Conservation (phyloP, 2,888 invertebrate species). For the Deilephila elpenor region DNA sequence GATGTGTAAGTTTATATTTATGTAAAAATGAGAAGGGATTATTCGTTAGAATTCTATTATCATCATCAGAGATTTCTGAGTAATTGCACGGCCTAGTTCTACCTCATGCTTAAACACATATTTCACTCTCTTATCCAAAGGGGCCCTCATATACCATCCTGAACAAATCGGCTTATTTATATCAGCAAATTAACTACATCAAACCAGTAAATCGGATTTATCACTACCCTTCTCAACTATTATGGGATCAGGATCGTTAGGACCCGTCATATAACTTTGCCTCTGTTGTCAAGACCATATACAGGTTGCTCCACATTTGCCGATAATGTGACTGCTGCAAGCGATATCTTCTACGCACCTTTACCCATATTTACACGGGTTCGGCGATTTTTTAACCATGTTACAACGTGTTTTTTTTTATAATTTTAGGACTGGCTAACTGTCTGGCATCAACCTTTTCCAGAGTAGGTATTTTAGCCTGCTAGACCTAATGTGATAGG, state of each 20-base stretch:
- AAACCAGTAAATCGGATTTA: not conserved
- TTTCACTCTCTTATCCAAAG: not conserved
- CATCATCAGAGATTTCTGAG: too few species aligned
- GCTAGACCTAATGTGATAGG: too few species aligned
- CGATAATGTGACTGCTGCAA: not conserved
- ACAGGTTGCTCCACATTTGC: conserved; percentile 10
- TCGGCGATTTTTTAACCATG: too few species aligned
- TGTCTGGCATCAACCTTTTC: too few species aligned
- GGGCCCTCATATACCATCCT: not conserved
- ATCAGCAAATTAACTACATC: not conserved
- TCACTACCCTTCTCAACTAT: not conserved
- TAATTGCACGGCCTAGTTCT: too few species aligned
- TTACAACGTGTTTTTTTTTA: too few species aligned
- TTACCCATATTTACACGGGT: not conserved
- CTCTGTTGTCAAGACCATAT: not conserved
- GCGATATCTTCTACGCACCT: too few species aligned
- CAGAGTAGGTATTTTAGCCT: too few species aligned
- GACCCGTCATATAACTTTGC: not conserved
- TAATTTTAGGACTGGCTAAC: too few species aligned
- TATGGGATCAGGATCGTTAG: not conserved
- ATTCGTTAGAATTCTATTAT: too few species aligned
- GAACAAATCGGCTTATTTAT: not conserved
- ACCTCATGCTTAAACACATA: not conserved
- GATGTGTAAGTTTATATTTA: too few species aligned
- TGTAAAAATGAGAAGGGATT: too few species aligned